phyloP scores from a whole-genome alignment of 2,888 invertebrate genomes.

The Drosophila paracracens region DNA sequence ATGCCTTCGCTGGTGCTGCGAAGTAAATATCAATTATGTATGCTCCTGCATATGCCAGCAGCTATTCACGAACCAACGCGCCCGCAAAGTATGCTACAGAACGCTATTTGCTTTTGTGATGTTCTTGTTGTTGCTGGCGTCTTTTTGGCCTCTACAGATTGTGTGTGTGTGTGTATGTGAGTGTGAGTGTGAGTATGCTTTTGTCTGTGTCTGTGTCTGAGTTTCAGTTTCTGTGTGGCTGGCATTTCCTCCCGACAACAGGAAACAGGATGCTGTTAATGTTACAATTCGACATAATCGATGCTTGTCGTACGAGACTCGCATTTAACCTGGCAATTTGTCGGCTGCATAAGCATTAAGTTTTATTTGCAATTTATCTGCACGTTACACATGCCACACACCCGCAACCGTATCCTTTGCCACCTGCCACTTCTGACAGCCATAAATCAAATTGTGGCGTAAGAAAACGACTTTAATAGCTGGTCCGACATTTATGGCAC shows the following conservation, averaged over 20 bases:
- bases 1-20: conserved; percentile 27
- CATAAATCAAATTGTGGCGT: conserved; percentile 59
- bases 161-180: conserved; percentile 15
- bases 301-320: conserved; percentile 78
- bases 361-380: conserved; percentile 73
- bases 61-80: conserved; percentile 63
- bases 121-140: conserved; percentile 4
- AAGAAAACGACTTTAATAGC: conserved; percentile 37
- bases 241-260: conserved; percentile 63
- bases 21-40: conserved; percentile 75
- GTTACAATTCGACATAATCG: conserved; percentile 77
- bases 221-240: conserved; percentile 19
- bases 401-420: neutral
- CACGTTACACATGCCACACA: conserved; percentile 5
- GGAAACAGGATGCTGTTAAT: conserved; percentile 78
- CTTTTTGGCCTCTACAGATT: conserved; percentile 2
- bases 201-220: conserved; percentile 11
- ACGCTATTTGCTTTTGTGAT: neutral
- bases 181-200: conserved; percentile 4
- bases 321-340: conserved; percentile 79
- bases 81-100: conserved; percentile 72
- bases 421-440: conserved; percentile 10
- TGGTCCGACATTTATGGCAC: conserved; percentile 42
- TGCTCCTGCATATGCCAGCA: conserved; percentile 61
- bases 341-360: conserved; percentile 72